Evolutionary conservation across 1,140 invertebrate genomes (phyloP).

Genomic region (Drusus annulatus): DNA sequence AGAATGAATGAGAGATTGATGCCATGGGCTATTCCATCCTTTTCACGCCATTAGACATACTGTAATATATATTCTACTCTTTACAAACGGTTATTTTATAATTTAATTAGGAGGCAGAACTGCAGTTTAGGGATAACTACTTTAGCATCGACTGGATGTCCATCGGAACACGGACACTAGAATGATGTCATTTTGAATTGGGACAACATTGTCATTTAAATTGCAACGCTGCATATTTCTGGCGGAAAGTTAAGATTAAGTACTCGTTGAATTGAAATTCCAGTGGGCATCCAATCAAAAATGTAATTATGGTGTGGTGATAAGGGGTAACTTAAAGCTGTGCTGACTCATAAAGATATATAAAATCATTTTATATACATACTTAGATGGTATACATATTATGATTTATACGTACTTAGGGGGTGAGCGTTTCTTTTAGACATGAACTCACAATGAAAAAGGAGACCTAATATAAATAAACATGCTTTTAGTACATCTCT

Average conservation of each 20-base stretch:
- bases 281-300: slow-evolving; percentile 10
- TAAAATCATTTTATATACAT: slow-evolving; percentile 52
- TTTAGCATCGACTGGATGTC: not conserved
- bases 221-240: no score
- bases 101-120: not conserved
- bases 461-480: no score
- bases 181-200: not conserved
- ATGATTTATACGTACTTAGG: slow-evolving; percentile 52
- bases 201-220: no score
- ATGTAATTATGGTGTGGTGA: slow-evolving; percentile 6
- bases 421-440: slow-evolving; percentile 47
- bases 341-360: not conserved
- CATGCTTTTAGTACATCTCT: no score
- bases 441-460: slow-evolving; percentile 12
- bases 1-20: slow-evolving; percentile 53
- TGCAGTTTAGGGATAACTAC: slow-evolving; percentile 1
- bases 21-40: slow-evolving; percentile 58
- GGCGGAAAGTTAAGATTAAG: no score
- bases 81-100: slow-evolving; percentile 2
- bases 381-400: slow-evolving; percentile 54
- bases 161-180: not conserved
- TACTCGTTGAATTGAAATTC: no score
- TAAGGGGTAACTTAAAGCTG: slow-evolving; percentile 10
- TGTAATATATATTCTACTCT: slow-evolving; percentile 26
- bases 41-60: slow-evolving; percentile 55